Evolutionary conservation across 2,113 vertebrate genomes (phyloP), one percentile per base, ranked within the genome.

Genomic region (Stegostoma tigrinum): DNA sequence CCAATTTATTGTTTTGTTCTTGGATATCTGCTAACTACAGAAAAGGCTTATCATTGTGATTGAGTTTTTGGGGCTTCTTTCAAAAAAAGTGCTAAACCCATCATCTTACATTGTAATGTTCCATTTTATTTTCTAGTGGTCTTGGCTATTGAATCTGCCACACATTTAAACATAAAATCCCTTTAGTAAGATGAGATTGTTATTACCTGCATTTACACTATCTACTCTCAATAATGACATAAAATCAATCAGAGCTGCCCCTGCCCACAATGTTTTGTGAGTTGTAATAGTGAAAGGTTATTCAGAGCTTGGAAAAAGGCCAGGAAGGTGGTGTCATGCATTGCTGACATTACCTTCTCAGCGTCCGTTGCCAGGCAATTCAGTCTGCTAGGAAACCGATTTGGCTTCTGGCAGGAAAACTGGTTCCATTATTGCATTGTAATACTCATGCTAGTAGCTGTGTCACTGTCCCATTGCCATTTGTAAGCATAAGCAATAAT

Each of bases 301-400:
- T 95, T 27, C 67, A 48, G 34, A 48, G 45, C 23, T 24, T 95
- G 94, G 23, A 45, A 72, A 34, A 72, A 72, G 34, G 42, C 94
- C 94, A 94, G 67, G 23, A 95, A 42, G 42, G 67, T 95, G 67
- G 68, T 27, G 66, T 72, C 68, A 45, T 27, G 68, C 42, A 93
- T 48, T 67, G 64, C 91, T 38, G 91, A 68, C 66, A 70, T 45
- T 95, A 52, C 42, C 94, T 95, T 52, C 66, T 95, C 42, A 72
- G 94, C 68, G 75, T 95, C 38, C 42, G 94, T 95, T 95, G 94
- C 94, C 94, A 95, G 94, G 94, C 94, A 95, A 95, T 95, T 72
- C 93, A 95, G 94, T 48, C 94, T 72, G 94, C 68, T 95, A 30
- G 94, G 42, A 72, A 72, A 52, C 24, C 72, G 94, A 72, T 52